Percentiles rank a stretch among this genome's conserved stretches.
Evolutionary conservation across 1,140 invertebrate species (phyloP).

Genomic region (Sitobion miscanthi): DNA sequence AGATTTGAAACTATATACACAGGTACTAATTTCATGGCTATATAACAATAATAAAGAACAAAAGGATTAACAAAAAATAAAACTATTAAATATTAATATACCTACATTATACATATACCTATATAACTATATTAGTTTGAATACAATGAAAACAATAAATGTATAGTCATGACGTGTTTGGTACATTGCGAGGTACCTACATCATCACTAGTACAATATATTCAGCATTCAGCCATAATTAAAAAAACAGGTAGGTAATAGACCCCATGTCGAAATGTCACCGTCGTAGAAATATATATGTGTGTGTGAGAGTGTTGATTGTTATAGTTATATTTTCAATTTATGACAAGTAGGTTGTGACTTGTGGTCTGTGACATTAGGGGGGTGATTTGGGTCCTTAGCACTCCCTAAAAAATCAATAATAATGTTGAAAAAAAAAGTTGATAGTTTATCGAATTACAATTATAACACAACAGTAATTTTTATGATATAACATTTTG

Average conservation of each 20-base stretch:
- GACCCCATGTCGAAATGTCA: neutral
- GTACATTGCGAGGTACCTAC: neutral
- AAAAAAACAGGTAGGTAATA: neutral
- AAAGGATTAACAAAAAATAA: conserved; percentile 8
- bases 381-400: no score
- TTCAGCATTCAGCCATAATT: neutral
- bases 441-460: no score
- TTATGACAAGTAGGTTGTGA: neutral
- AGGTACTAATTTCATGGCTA: neutral
- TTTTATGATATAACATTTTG: no score
- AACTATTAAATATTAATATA: conserved; percentile 5
- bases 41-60: neutral
- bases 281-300: neutral
- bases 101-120: neutral
- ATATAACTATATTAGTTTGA: neutral
- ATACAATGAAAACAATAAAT: conserved; percentile 9
- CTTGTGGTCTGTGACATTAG: no score
- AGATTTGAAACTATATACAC: neutral
- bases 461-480: no score
- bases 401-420: no score
- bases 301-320: neutral
- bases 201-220: neutral
- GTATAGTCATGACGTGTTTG: neutral
- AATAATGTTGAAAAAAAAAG: no score
- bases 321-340: neutral